These are phyloP conservation scores for Andrena camellia DNA, from an alignment of 2,888 invertebrate genomes.

Conservation along the genomic window DNA sequence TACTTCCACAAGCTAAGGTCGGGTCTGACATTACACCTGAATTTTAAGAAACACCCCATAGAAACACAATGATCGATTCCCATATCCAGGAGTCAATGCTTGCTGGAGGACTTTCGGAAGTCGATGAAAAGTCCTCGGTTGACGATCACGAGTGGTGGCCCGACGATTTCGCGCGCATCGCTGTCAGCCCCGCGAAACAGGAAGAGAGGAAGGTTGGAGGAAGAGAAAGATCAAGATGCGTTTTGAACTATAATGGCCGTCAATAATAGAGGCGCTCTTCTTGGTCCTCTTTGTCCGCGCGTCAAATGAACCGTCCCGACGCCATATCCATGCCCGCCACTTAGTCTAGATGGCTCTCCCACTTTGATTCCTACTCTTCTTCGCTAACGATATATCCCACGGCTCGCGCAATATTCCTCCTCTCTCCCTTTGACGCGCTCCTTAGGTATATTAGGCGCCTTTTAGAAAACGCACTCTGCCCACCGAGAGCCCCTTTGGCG, in stretches of 20 bases:
- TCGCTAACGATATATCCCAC: conserved; percentile 54
- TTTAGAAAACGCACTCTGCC: conserved; percentile 67
- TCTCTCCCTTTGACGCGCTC: conserved; percentile 66
- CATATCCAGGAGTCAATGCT: neutral
- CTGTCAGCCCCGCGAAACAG: neutral
- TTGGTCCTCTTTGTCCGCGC: conserved; percentile 47
- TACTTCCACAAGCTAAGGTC: too few relatives aligned
- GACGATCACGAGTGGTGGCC: neutral
- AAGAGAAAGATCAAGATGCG: conserved; percentile 51
- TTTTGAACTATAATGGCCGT: conserved; percentile 42
- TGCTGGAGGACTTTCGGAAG: neutral
- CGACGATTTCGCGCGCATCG: neutral
- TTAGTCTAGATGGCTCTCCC: conserved; percentile 51
- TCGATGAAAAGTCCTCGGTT: neutral
- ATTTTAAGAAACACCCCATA: too few relatives aligned
- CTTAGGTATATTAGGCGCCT: conserved; percentile 68
- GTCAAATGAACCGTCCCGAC: conserved; percentile 55
- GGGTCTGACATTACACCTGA: too few relatives aligned
- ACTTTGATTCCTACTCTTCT: conserved; percentile 53
- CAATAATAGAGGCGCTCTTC: conserved; percentile 46
- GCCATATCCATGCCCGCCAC: conserved; percentile 49
- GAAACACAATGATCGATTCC: too few relatives aligned
- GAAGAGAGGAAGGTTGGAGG: neutral
- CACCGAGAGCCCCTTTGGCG: conserved; percentile 47
- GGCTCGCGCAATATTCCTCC: conserved; percentile 56